Percentiles rank a stretch among this genome's conserved stretches.
These are phyloP conservation scores for Stigmatopora argus DNA, from an alignment of 2,113 vertebrate species.

Conservation along the genomic window DNA sequence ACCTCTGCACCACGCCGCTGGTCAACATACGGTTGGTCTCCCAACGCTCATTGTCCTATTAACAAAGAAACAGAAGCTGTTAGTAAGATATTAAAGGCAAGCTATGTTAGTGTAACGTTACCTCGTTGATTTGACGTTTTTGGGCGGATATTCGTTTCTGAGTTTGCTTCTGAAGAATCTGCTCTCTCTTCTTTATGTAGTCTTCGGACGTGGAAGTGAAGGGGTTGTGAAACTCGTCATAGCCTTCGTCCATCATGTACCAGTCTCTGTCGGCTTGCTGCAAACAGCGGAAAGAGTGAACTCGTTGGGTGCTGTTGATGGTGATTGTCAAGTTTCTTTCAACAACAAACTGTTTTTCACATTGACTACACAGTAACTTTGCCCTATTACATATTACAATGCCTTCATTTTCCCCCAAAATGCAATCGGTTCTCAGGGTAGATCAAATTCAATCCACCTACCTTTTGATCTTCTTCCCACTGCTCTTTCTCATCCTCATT, in stretches of 20 bases:
- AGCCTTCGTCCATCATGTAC: slow-evolving; percentile 99
- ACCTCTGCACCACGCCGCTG: slow-evolving; percentile 92
- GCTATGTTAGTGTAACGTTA: slow-evolving; percentile 32
- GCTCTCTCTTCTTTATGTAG: slow-evolving; percentile 90
- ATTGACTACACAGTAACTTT: too few species aligned
- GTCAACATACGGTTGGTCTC: slow-evolving; percentile 99
- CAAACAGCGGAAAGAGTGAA: slow-evolving; percentile 1
- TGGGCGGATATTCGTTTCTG: slow-evolving; percentile 97
- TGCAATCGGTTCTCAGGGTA: background rate
- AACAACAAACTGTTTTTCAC: too few species aligned
- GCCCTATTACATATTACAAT: too few species aligned
- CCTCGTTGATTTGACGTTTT: slow-evolving; percentile 96
- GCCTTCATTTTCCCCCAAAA: too few species aligned
- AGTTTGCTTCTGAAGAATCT: slow-evolving; percentile 92
- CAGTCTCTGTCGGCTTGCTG: slow-evolving; percentile 98
- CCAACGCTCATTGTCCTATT: slow-evolving; percentile 95
- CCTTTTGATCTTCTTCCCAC: slow-evolving; percentile 95
- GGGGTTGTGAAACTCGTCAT: slow-evolving; percentile 93
- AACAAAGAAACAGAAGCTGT: slow-evolving; percentile 2
- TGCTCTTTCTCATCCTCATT: slow-evolving; percentile 86
- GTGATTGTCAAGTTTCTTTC: too few species aligned
- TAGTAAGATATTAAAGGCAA: background rate
- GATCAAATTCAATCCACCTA: slow-evolving; percentile 26
- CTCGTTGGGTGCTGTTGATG: too few species aligned
- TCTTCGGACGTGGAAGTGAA: slow-evolving; percentile 89